Base-by-base conservation (phyloP, 2,797 vertebrate species). In the Pampus argenteus region DNA sequence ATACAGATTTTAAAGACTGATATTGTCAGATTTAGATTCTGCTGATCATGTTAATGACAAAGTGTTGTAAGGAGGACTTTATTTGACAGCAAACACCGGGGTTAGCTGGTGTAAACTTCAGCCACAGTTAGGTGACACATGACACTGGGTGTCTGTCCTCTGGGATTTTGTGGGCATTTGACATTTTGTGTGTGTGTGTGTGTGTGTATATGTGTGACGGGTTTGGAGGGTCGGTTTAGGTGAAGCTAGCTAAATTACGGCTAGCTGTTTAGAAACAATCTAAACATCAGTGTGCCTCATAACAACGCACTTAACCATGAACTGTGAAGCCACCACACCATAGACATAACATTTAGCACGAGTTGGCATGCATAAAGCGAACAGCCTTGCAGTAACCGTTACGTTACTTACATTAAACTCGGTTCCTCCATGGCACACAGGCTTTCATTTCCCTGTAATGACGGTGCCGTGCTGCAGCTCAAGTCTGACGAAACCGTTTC, bases 401-500 rank as follows among this genome's bases (percentile, higher is more conserved):
- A 6, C 9, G 0, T 7, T 72, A 89, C 91, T 91, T 63, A 89
- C 91, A 26, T 64, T 13, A 58, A 52, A 60, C 4, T n/a, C 23
- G 47, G 71, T 48, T 44, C 48, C 55, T 76, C 77, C 79, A 40
- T 42, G 74, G 20, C 38, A 36, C 73, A 45, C 6, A 14, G 8
- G 23, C 15, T 51, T 64, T 74, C 77, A 74, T 83, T n/a, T 61
- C 71, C 63, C 58, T 6, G 54, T 44, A n/a, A 28, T 25, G 20
- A 57, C 55, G 64, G 10, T 34, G 28, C 31, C 17, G 55, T 25
- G 50, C 51, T 56, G 70, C 72, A 79, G 76, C 55, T 51, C 17
- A 49, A 71, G 44, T 51, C 18, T 28, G 9, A 29, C 23, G 11
- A 65, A 22, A 38, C 11, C 3, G 5, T 23, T 3, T 6, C 54